phyloP scores from a whole-genome alignment of 2,888 invertebrate species.

The Mesorhabditis belari region DNA sequence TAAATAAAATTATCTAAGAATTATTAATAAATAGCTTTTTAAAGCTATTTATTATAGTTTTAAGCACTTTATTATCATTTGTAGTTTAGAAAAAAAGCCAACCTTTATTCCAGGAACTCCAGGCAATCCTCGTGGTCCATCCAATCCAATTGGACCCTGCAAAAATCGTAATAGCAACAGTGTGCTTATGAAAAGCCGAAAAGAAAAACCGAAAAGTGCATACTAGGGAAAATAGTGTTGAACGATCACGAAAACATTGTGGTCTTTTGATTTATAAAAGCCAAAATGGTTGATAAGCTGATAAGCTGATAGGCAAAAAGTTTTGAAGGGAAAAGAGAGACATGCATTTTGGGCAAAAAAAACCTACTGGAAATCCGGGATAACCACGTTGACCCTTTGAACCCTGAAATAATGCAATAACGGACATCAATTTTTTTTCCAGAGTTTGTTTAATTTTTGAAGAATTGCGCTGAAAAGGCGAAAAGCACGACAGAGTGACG shows the following conservation, averaged over 20 bases:
- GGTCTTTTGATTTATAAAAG: background rate
- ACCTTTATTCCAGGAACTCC: conserved; percentile 18
- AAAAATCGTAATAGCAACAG: conserved; percentile 5
- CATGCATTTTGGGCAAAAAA: conserved; percentile 50
- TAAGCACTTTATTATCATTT: background rate
- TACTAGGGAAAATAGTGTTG: too few species aligned
- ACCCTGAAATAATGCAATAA: conserved; percentile 34
- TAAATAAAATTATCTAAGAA: too few species aligned
- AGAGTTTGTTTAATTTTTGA: background rate
- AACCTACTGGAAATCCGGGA: conserved; percentile 51
- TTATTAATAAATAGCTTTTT: too few species aligned
- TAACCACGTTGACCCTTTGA: conserved; percentile 50
- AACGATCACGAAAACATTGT: background rate
- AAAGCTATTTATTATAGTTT: background rate
- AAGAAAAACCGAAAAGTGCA: conserved; percentile 1
- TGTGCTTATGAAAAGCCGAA: conserved; percentile 2
- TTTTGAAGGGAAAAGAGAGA: conserved; percentile 16
- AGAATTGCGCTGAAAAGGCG: background rate
- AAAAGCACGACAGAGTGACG: too few species aligned
- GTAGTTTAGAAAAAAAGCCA: too few species aligned
- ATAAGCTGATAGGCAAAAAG: background rate
- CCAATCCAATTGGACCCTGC: conserved; percentile 51
- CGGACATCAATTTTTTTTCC: background rate
- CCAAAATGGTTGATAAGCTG: background rate
- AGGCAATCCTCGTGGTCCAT: conserved; percentile 49